A percentile compares a stretch with the other conserved stretches of the same genome.
These are phyloP conservation scores for Stegophylla sp. DNA, from an alignment of 2,888 invertebrate species.

Conservation along the genomic window DNA sequence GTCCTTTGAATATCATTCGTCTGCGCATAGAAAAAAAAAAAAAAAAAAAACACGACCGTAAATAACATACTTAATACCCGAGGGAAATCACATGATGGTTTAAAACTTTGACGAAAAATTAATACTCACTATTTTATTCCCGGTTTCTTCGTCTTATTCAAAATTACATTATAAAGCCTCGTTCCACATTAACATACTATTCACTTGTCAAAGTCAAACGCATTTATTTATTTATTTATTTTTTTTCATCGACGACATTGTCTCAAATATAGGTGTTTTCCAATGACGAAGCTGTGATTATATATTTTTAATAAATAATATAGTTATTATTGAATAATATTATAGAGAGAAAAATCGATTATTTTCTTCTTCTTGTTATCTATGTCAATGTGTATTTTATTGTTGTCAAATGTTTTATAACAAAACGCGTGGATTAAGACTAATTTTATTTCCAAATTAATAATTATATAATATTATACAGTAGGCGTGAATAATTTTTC, in stretches of 20 bases:
- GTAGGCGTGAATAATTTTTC: too few species aligned
- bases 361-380: too few species aligned
- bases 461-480: too few species aligned
- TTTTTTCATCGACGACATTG: too few species aligned
- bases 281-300: background rate
- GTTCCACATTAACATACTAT: background rate
- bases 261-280: too few species aligned
- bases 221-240: too few species aligned
- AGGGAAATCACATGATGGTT: slow-evolving; percentile 57
- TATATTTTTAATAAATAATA: background rate
- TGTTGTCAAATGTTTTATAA: too few species aligned
- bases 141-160: background rate
- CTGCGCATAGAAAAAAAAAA: slow-evolving; percentile 8
- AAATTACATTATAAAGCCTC: background rate
- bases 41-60: slow-evolving; percentile 36
- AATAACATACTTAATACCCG: slow-evolving; percentile 37
- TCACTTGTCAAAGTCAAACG: background rate
- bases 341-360: too few species aligned
- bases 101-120: slow-evolving; percentile 48
- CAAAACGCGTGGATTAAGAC: too few species aligned
- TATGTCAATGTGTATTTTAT: too few species aligned
- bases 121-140: slow-evolving; percentile 39
- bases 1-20: slow-evolving; percentile 56
- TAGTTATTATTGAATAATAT: background rate
- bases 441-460: too few species aligned